Evolutionary conservation across 1,140 invertebrate species (phyloP).

Genomic region (Chironomus tepperi): DNA sequence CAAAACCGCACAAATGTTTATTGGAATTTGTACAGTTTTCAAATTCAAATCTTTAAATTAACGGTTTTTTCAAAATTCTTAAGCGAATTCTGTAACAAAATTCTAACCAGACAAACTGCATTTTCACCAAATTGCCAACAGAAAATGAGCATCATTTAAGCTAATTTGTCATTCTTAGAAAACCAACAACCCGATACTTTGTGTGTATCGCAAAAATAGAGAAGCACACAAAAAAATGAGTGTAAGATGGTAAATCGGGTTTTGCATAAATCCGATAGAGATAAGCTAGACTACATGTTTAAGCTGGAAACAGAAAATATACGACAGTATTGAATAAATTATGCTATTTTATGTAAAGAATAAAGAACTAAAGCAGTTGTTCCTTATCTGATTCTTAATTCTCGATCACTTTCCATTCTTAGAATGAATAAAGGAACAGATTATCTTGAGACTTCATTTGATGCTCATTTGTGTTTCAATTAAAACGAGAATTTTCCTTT

Average conservation of each 20-base stretch:
- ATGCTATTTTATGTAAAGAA: neutral
- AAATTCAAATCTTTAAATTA: too few relatives aligned
- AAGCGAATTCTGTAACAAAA: too few relatives aligned
- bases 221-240: neutral
- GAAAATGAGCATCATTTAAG: too few relatives aligned
- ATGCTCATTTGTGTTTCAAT: conserved; percentile 20
- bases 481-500: conserved; percentile 14
- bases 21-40: too few relatives aligned
- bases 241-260: neutral
- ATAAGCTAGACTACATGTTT: neutral
- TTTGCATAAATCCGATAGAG: neutral
- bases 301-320: neutral
- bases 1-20: too few relatives aligned
- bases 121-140: too few relatives aligned
- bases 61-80: too few relatives aligned
- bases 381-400: neutral
- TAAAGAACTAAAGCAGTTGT: neutral
- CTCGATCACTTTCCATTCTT: neutral
- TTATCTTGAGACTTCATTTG: neutral
- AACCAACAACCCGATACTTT: too few relatives aligned
- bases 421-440: neutral
- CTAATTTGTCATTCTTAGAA: too few relatives aligned
- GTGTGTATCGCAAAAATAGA: too few relatives aligned
- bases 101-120: too few relatives aligned
- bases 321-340: too few relatives aligned